Conservation (phyloP, 1,140 invertebrate species). For the Drosophila pruinosa region DNA sequence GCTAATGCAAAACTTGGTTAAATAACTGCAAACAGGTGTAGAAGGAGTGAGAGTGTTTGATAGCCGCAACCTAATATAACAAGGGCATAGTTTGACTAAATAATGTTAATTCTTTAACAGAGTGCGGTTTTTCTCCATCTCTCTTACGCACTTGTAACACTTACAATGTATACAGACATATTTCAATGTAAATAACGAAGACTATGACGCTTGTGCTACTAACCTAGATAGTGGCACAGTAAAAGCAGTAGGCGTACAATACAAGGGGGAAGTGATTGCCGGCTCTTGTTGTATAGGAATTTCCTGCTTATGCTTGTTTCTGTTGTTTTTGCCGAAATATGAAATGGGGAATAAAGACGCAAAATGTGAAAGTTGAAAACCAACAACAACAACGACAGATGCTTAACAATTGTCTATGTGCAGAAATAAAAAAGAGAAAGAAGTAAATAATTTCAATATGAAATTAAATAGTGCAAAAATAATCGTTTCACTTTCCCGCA, state of each 20-base stretch:
- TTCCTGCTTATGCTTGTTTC: constrained; percentile 17
- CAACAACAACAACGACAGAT: constrained; percentile 14
- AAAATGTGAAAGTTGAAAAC: constrained; percentile 67
- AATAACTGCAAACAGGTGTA: constrained; percentile 74
- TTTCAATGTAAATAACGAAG: constrained; percentile 49
- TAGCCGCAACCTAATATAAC: constrained; percentile 2
- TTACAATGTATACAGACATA: constrained; percentile 8
- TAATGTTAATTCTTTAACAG: constrained; percentile 6
- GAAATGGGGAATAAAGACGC: constrained; percentile 49
- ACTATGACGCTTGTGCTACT: constrained; percentile 49
- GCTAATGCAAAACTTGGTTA: constrained; percentile 61
- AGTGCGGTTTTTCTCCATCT: background rate
- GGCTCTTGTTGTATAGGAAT: constrained; percentile 19
- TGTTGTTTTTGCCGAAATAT: constrained; percentile 37
- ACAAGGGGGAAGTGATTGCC: background rate
- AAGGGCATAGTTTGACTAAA: constrained; percentile 11
- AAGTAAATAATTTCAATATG: constrained; percentile 8
- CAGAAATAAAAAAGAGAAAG: constrained; percentile 18
- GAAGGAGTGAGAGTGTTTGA: constrained; percentile 17
- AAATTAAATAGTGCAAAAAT: constrained; percentile 6
- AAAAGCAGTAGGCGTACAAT: background rate
- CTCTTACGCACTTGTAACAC: constrained; percentile 22
- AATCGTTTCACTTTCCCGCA: constrained; percentile 24
- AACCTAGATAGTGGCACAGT: constrained; percentile 50
- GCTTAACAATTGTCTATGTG: constrained; percentile 32